Evolutionary conservation across 2,888 invertebrate genomes (phyloP), one percentile per base, ranked within the genome.

Genomic region (Monochamus alternatus): DNA sequence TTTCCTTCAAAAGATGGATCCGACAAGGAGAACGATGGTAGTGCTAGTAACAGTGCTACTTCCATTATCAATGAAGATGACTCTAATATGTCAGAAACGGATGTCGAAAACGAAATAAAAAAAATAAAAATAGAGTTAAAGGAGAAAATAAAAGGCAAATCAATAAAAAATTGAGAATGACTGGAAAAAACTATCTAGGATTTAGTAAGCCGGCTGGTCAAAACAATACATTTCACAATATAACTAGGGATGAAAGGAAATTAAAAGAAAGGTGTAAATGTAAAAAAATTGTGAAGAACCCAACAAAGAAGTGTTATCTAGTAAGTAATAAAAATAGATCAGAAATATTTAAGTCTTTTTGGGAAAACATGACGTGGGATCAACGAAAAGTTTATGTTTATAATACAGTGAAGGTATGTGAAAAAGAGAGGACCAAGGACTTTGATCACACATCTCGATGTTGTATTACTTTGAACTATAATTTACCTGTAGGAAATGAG

Each of bases 201-300:
- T 62, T 62, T 62, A 32, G 38, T 22, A 62, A 43, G 38, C 62
- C 62, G 12, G 1, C 12, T 22, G 12, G 22, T 1, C 62, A 62
- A n/a, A 62, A n/a, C 5, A 62, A 62, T 14, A 62, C 62, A 3
- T 62, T 62, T 38, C 38, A 62, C n/a, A 22, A 62, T 62, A 38
- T n/a, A n/a, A n/a, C 32, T 1, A 62, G 62, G 12, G 43, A 12
- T 38, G 38, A 62, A 5, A 32, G 62, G 7, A 62, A 12, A 10
- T 1, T 62, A 4, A 62, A 62, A 30, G 8, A 30, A 59, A 59
- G 22, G 38, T 32, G 14, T n/a, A 7, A 5, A 2, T 55, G 55
- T 55, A 55, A 14, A 55, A 55, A 55, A 14, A 14, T 3, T n/a
- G 7, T 12, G 12, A 62, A 32, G 38, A 38, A 32, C 10, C 62